These are phyloP conservation scores for Limnephilus lunatus DNA, from an alignment of 2,888 invertebrate species.

Conservation along the genomic window DNA sequence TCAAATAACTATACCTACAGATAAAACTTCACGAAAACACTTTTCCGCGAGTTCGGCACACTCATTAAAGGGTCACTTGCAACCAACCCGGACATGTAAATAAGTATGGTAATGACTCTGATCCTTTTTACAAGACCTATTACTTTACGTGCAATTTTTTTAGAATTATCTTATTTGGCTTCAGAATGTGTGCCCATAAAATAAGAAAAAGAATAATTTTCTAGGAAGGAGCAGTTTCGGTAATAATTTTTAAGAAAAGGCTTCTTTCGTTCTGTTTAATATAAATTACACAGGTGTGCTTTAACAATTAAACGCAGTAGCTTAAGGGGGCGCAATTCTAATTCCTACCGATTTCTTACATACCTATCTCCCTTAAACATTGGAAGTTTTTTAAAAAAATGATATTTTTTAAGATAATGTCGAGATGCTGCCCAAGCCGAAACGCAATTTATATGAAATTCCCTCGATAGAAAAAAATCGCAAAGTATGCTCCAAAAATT, in stretches of 20 bases:
- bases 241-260: not conserved
- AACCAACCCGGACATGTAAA: not conserved
- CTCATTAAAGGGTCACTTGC: not conserved
- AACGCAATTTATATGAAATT: too few species aligned
- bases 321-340: too few species aligned
- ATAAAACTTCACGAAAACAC: not conserved
- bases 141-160: not conserved
- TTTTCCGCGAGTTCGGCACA: not conserved
- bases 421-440: too few species aligned
- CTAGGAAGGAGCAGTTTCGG: not conserved
- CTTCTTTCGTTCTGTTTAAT: not conserved
- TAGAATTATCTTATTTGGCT: not conserved
- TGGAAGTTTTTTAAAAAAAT: too few species aligned
- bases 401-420: too few species aligned
- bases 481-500: too few species aligned
- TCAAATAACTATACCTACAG: not conserved
- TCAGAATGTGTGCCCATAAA: not conserved
- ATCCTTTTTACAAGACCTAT: not conserved
- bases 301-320: too few species aligned
- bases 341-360: too few species aligned
- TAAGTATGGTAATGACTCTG: not conserved
- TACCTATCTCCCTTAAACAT: too few species aligned
- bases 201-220: not conserved
- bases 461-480: too few species aligned
- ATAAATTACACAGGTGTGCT: too few species aligned